Evolutionary conservation across 2,888 invertebrate species (phyloP).

Genomic region (Digitonthophagus gazella): DNA sequence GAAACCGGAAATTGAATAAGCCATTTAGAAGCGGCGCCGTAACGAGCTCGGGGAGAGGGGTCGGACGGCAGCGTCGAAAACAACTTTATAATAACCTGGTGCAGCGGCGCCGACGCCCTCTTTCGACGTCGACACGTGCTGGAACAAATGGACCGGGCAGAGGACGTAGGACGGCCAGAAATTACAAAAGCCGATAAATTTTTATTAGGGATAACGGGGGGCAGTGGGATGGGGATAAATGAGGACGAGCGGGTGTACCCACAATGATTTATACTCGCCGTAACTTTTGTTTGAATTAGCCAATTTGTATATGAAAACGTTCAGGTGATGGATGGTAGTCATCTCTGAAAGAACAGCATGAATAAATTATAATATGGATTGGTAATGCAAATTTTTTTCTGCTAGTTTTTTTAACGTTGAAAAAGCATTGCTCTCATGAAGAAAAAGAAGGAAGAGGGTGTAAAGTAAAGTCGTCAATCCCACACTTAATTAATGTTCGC

Average conservation of each 20-base stretch:
- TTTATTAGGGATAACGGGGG: conserved; percentile 22
- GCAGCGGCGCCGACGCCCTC: conserved; percentile 21
- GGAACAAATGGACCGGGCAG: conserved; percentile 25
- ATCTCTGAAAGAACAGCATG: conserved; percentile 1
- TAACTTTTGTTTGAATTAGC: conserved; percentile 15
- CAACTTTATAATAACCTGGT: conserved; percentile 29
- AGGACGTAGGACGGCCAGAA: conserved; percentile 3
- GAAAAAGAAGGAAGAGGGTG: too few relatives aligned
- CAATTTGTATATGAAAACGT: conserved; percentile 15
- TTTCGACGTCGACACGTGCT: conserved; percentile 23
- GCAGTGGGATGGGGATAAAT: not conserved
- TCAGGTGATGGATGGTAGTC: conserved; percentile 2
- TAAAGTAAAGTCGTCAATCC: too few relatives aligned
- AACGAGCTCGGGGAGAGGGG: conserved; percentile 37
- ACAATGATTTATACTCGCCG: conserved; percentile 10
- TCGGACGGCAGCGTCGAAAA: conserved; percentile 25
- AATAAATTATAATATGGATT: conserved; percentile 10
- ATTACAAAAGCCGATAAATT: conserved; percentile 24
- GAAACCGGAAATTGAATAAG: conserved; percentile 41
- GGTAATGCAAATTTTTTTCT: too few relatives aligned
- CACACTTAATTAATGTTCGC: not conserved
- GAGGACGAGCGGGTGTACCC: not conserved
- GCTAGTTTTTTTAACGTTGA: too few relatives aligned
- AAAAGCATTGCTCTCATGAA: too few relatives aligned
- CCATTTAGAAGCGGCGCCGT: conserved; percentile 41